Base-by-base conservation (phyloP, 2,888 invertebrate species). In the Cephus sareptanus region DNA sequence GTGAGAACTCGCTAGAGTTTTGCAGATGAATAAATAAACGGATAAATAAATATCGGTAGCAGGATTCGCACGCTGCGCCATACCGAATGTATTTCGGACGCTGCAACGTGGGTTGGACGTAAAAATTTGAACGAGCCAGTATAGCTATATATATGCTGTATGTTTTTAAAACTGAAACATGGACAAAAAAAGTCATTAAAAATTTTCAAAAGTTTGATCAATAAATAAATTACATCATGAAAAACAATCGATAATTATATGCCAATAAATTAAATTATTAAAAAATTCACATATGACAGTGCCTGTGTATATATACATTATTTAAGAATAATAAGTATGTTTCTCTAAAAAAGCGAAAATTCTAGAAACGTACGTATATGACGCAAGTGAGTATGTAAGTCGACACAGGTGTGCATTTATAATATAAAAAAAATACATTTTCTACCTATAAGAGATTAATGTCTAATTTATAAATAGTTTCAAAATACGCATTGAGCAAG, bases 1-100 rank as follows among this genome's bases (percentile, higher is more conserved):
- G 56, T 56, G 56, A 56, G 56, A 56, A 56, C 23, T 56, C 23
- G 9, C 9, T 23, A 56, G 56, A 56, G 56, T 56, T 56, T 56
- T 56, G 56, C 56, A 23, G 56, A 71, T 34, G 33, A 34, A 71
- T 34, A 71, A 71, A 71, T 34, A 71, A 71, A 30, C 71, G 9
- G 71, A 71, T 30, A 71, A 71, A 71, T 71, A 71, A 71, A 71
- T 71, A 71, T n/a, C 71, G 31, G 71, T 31, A 71, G 31, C 12
- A 34, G 12, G 12, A 71, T 71, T 71, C 31, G 71, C 71, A 33
- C 31, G 71, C 12, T 33, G 30, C 71, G 71, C 31, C 11, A 34
- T 9, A 34, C 30, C 0, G 9, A 56, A 56, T 23, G 40, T 40
- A 15, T 56, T 56, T 23, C 23, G 23, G 23, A 56, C 0, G 23